Conservation (phyloP, 2,797 vertebrate genomes). For the Dendrocincla fuliginosa region DNA sequence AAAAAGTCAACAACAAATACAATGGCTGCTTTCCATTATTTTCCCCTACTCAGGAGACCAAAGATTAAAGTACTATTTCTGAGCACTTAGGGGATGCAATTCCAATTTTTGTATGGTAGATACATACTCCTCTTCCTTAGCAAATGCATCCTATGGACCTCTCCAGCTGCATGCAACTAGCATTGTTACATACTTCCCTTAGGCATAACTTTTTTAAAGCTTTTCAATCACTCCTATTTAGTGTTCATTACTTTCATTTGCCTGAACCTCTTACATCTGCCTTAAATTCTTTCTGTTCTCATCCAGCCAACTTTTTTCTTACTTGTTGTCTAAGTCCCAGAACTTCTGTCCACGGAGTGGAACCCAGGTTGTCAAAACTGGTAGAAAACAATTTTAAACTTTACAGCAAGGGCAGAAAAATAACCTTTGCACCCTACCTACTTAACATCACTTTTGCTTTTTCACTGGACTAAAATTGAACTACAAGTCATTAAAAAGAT, state of each 20-base stretch:
- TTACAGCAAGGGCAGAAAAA: background rate
- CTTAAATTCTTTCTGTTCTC: background rate
- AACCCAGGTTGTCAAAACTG: background rate
- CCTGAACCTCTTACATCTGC: background rate
- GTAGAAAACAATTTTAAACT: background rate
- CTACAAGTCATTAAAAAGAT: background rate
- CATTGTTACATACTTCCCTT: rapidly evolving
- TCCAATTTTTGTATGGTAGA: background rate
- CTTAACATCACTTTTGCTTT: background rate
- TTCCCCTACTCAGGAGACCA: background rate
- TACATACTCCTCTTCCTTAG: background rate
- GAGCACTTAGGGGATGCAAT: background rate
- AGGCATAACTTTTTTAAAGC: background rate
- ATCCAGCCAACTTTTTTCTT: background rate
- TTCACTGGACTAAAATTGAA: background rate
- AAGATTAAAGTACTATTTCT: background rate
- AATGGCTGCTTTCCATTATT: background rate
- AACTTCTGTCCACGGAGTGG: background rate
- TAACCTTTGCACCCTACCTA: background rate
- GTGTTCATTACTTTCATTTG: background rate
- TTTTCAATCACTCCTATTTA: background rate
- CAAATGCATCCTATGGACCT: background rate
- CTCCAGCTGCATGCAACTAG: background rate
- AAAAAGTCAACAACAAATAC: background rate
- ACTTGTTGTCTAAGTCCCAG: background rate